Conservation (phyloP, 2,797 vertebrate species). For the Leucoraja ocellata region DNA sequence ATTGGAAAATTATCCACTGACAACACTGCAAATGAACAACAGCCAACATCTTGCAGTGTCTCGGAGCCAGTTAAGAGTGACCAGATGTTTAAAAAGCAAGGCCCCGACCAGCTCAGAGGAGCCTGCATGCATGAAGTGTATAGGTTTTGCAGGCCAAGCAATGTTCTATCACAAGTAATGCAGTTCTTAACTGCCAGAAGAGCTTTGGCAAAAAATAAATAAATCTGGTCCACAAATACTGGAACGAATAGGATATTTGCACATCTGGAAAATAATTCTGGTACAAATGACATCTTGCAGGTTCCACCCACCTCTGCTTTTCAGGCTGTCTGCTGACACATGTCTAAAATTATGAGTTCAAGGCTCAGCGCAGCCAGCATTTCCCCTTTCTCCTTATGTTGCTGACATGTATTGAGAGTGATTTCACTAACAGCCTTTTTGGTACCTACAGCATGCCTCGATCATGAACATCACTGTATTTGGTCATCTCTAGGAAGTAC, state of each 20-base stretch:
- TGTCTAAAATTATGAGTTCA: neutral
- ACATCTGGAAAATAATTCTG: constrained; percentile 16
- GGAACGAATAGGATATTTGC: neutral
- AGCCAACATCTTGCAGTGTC: neutral
- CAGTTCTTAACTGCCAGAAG: neutral
- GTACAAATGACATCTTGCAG: neutral
- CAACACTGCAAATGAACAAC: neutral
- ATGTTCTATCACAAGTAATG: neutral
- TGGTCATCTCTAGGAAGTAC: neutral
- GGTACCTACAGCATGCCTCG: neutral
- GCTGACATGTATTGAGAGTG: neutral
- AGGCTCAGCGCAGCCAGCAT: neutral
- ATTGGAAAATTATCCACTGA: neutral
- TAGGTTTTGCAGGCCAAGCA: neutral
- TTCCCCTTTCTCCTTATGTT: neutral
- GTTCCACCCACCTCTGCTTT: neutral
- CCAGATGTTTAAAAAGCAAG: neutral
- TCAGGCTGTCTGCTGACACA: neutral
- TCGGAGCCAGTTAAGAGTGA: neutral
- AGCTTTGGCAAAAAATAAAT: neutral
- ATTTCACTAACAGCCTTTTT: neutral
- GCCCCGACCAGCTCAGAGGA: neutral
- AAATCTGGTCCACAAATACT: neutral
- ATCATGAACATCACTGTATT: neutral
- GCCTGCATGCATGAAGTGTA: neutral